Evolutionary conservation across 2,797 vertebrate genomes (phyloP).

Genomic region (Artibeus lituratus): DNA sequence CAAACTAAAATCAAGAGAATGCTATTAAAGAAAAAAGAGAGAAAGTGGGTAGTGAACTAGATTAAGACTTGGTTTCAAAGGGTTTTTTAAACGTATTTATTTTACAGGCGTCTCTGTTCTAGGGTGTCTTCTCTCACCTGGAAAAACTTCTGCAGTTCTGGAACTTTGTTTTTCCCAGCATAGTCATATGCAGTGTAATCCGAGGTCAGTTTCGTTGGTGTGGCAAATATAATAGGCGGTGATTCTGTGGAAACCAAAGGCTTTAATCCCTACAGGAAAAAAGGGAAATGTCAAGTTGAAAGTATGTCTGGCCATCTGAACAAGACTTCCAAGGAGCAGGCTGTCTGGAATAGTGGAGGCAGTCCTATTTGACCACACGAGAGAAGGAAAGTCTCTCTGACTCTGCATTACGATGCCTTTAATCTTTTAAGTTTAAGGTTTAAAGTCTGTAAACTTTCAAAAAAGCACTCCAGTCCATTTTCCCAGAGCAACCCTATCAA

Average conservation of each 20-base stretch:
- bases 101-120: neutral
- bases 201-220: conserved; percentile 89
- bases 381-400: neutral
- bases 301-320: neutral
- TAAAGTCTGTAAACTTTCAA: neutral
- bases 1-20: conserved; percentile 1
- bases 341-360: neutral
- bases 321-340: neutral
- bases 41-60: neutral
- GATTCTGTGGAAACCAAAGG: conserved; percentile 84
- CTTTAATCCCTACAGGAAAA: conserved; percentile 89
- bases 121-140: conserved; percentile 86
- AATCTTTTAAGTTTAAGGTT: neutral
- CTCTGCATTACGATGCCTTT: neutral
- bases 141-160: conserved; percentile 92
- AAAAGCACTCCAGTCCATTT: neutral
- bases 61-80: neutral
- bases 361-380: neutral
- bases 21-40: neutral
- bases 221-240: conserved; percentile 87
- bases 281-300: conserved; percentile 47
- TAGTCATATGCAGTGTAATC: conserved; percentile 82
- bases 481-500: conserved; percentile 18
- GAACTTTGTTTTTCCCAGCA: conserved; percentile 89
- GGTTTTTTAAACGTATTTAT: neutral